phyloP scores from a whole-genome alignment of 2,797 vertebrate genomes.

The Lacerta viridis region DNA sequence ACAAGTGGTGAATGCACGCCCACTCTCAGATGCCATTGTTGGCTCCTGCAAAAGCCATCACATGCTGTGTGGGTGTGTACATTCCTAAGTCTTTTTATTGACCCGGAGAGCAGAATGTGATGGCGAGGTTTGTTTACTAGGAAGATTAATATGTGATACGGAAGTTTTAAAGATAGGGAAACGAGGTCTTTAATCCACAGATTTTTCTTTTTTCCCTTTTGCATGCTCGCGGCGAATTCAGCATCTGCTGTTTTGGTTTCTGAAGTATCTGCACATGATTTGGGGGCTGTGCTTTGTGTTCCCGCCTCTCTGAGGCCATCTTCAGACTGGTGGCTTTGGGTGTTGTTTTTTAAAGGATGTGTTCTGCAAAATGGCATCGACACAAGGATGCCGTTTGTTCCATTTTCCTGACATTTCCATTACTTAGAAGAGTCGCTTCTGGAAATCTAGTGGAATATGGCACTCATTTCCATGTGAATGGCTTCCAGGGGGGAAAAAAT shows the following conservation, averaged over 20 bases:
- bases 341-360: too few relatives aligned
- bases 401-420: too few relatives aligned
- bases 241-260: neutral
- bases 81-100: neutral
- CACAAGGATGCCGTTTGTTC: too few relatives aligned
- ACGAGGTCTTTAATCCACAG: neutral
- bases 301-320: neutral
- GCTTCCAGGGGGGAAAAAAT: fast-evolving
- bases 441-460: too few relatives aligned
- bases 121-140: neutral
- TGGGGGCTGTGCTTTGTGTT: neutral
- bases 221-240: neutral
- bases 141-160: neutral
- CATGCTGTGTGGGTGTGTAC: neutral
- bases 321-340: too few relatives aligned
- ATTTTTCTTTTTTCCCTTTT: neutral
- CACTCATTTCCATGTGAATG: too few relatives aligned
- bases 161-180: neutral
- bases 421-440: too few relatives aligned
- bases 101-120: neutral
- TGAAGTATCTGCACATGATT: neutral
- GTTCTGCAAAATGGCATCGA: too few relatives aligned
- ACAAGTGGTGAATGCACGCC: neutral
- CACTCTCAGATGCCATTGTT: neutral
- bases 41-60: neutral